Base-by-base conservation (phyloP, 2,888 invertebrate genomes). In the Drosophila lacicola region DNA sequence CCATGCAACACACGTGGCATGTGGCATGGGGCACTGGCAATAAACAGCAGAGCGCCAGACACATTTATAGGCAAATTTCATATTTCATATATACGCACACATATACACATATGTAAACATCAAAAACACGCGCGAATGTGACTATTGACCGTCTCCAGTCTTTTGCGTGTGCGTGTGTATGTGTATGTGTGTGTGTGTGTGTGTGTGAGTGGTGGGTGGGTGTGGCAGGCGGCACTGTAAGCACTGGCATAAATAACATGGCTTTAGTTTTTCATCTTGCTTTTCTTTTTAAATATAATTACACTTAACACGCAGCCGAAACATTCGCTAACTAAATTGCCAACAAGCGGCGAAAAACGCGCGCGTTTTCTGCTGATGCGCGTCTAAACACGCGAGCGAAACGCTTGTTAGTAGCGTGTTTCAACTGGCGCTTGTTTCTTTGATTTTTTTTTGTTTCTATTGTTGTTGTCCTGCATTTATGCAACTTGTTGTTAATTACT, bases 1-100 rank as follows among this genome's bases (percentile, higher is more conserved):
- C 71, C 70, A 70, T 78, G 74, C 82, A 76, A 25, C 63, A 65
- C 55, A 49, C 13, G 41, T 25, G 17, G 25, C 14, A 6, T 3
- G 29, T 21, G 19, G 39, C 42, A 44, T 25, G 47, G 36, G 46
- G 42, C 41, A 4, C 8, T 29, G 55, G 69, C 57, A 78, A 78
- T 79, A 82, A 85, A 88, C 85, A 70, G 70, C 76, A 74, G 80
- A 62, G 56, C 51, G 54, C 71, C 84, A 83, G 85, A 88, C 85
- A 86, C 88, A 86, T 86, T 88, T 73, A 74, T 77, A 78, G 81
- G 88, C 87, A 86, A 86, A 88, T 86, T 83, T 86, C 70, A 68
- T 54, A 76, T 68, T 58, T 57, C 71, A 72, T 77, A 68, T 67
- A 76, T 25, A 37, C 62, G 62, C 78, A 78, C 74, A 73, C 74